Percentiles rank a stretch among this genome's conserved stretches.
phyloP scores from a whole-genome alignment of 2,888 invertebrate species.

The Lepeophtheirus nordmannii region DNA sequence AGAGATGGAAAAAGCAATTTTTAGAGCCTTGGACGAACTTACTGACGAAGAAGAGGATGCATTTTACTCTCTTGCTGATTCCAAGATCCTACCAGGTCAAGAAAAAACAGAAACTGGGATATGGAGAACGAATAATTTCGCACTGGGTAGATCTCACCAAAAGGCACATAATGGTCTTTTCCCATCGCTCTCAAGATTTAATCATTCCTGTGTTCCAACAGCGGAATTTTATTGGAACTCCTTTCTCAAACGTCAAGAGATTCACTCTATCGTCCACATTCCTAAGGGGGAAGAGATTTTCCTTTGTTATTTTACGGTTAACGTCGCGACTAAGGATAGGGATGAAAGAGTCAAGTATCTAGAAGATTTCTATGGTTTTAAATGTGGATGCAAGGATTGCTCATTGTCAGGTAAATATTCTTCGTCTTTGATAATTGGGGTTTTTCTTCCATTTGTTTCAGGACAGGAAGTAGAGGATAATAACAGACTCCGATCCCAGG shows the following conservation, averaged over 20 bases:
- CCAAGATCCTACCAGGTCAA: neutral
- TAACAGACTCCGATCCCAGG: neutral
- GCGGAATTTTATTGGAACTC: constrained; percentile 22
- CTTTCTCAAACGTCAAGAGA: constrained; percentile 10
- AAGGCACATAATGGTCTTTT: constrained; percentile 17
- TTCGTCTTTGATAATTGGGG: too few relatives aligned
- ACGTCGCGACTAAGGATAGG: neutral
- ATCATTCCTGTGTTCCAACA: constrained; percentile 21
- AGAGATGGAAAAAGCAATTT: constrained; percentile 7
- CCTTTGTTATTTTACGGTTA: constrained; percentile 8
- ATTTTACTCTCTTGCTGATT: constrained; percentile 9
- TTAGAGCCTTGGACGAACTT: neutral
- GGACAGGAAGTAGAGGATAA: neutral
- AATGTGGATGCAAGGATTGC: constrained; percentile 9
- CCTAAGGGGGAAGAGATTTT: constrained; percentile 10
- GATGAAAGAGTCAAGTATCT: neutral
- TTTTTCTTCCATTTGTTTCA: neutral
- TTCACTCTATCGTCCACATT: constrained; percentile 12
- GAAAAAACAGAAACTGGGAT: constrained; percentile 19
- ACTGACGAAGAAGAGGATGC: neutral
- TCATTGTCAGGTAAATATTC: neutral
- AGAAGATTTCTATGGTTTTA: constrained; percentile 8
- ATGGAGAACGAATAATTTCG: constrained; percentile 24
- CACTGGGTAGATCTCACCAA: neutral
- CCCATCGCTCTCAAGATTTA: constrained; percentile 11